Percentiles rank a stretch among this genome's conserved stretches.
Evolutionary conservation across 2,797 vertebrate species (phyloP).

Genomic region (Taeniopygia guttata): DNA sequence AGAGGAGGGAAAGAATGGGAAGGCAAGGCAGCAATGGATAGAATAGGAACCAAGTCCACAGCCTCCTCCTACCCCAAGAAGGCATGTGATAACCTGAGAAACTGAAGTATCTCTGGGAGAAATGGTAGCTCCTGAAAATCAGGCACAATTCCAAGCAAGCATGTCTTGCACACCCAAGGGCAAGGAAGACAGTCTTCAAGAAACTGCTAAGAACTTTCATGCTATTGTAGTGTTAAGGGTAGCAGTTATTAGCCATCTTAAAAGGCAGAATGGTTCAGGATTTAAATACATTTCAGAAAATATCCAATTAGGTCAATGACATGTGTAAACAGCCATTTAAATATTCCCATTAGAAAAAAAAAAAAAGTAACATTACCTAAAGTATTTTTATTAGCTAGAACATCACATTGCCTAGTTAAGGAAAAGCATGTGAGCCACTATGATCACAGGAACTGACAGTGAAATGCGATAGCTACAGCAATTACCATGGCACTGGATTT

Average conservation of each 20-base stretch:
- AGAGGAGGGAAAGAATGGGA: background rate
- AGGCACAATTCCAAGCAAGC: background rate
- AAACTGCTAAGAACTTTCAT: background rate
- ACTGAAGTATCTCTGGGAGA: background rate
- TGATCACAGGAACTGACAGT: background rate
- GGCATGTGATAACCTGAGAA: background rate
- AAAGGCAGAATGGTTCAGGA: background rate
- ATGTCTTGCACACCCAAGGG: background rate
- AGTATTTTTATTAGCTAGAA: background rate
- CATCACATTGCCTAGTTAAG: background rate
- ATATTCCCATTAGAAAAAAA: background rate
- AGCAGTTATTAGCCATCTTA: background rate
- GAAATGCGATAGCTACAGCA: background rate
- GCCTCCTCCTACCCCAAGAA: background rate
- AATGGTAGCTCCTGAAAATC: background rate
- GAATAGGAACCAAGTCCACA: background rate
- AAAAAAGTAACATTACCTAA: background rate
- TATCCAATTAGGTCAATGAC: background rate
- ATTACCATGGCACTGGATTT: background rate
- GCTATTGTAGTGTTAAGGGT: background rate
- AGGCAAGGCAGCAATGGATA: background rate
- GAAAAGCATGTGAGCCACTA: background rate
- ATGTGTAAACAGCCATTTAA: background rate
- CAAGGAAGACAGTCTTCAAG: background rate
- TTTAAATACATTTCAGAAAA: background rate